A percentile compares a stretch with the other conserved stretches of the same genome.
Evolutionary conservation across 2,797 vertebrate species (phyloP).

Genomic region (Cetoscarus ocellatus): DNA sequence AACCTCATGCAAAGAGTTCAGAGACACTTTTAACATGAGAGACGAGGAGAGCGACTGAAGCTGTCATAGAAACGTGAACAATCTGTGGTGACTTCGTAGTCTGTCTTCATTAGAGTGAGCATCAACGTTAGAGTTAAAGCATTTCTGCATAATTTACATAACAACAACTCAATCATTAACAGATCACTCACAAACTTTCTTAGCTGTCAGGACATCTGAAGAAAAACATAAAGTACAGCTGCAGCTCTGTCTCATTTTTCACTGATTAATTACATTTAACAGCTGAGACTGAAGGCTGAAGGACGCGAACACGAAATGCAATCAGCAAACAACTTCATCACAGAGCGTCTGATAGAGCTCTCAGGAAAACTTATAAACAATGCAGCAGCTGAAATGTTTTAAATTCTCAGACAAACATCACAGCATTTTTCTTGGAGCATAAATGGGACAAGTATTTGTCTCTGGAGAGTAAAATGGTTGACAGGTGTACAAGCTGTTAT

Average conservation of each 20-base stretch:
- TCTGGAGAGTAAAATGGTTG: no score
- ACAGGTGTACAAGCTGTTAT: no score
- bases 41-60: background rate
- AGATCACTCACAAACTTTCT: background rate
- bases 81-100: conserved; percentile 12
- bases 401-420: no score
- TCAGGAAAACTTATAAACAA: no score
- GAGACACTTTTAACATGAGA: conserved; percentile 14
- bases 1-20: conserved; percentile 28
- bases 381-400: no score
- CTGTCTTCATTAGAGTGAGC: conserved; percentile 14
- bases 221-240: conserved; percentile 2
- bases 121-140: conserved; percentile 1
- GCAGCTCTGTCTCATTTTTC: conserved; percentile 4
- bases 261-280: conserved; percentile 18
- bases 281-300: background rate
- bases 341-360: background rate
- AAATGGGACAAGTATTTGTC: no score
- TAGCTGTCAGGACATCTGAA: background rate
- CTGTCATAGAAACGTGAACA: conserved; percentile 12
- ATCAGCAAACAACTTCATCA: conserved; percentile 10
- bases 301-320: background rate
- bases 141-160: background rate
- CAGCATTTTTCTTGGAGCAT: no score
- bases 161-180: conserved; percentile 5